Conservation (phyloP, 2,113 vertebrate species). For the Oreochromis aureus region DNA sequence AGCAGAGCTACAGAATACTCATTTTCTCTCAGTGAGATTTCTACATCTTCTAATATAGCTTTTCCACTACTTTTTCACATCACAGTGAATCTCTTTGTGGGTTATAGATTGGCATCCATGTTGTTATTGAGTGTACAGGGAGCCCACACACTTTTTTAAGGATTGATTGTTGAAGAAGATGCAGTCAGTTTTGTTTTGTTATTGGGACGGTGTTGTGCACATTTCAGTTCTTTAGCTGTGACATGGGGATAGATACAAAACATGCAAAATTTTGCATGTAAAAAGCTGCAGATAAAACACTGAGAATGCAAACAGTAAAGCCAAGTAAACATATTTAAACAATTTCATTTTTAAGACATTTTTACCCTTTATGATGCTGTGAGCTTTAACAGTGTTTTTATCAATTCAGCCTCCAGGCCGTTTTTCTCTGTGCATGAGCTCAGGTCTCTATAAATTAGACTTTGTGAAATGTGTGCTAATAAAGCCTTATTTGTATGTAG, state of each 20-base stretch:
- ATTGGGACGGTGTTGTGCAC: neutral
- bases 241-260: neutral
- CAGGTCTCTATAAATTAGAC: neutral
- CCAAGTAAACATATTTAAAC: neutral
- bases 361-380: neutral
- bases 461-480: neutral
- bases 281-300: rapidly evolving
- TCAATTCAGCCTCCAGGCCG: neutral
- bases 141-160: neutral
- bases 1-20: neutral
- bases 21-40: neutral
- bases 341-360: neutral
- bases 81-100: neutral
- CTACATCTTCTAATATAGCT: neutral
- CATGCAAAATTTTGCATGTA: neutral
- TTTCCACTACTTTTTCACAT: neutral
- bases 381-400: neutral
- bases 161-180: neutral
- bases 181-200: neutral
- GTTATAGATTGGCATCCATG: neutral
- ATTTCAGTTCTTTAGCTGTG: neutral
- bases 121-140: neutral
- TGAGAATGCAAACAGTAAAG: neutral
- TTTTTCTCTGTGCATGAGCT: neutral
- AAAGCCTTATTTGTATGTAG: neutral